Conservation (phyloP, 2,113 vertebrate species). For the Phylloscopus whistleri region DNA sequence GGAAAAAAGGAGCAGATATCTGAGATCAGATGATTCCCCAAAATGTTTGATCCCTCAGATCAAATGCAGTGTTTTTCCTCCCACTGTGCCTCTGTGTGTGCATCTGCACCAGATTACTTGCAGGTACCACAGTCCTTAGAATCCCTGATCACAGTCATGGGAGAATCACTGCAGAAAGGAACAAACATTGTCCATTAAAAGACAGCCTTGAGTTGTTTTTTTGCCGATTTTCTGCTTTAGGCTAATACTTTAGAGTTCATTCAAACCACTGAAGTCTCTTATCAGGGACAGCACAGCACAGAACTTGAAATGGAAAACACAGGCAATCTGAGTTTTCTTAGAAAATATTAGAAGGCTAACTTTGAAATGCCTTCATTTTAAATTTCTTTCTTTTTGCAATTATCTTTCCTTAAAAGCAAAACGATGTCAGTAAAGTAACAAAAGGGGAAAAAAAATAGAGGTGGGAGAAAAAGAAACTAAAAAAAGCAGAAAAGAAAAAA, state of each 20-base stretch:
- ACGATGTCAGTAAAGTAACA: not conserved
- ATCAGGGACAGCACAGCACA: slow-evolving; percentile 47
- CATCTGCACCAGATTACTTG: not conserved
- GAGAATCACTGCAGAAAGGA: slow-evolving; percentile 1
- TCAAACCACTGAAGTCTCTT: slow-evolving; percentile 56
- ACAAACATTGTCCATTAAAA: slow-evolving; percentile 55
- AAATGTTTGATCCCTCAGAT: slow-evolving; percentile 27
- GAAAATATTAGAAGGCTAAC: slow-evolving; percentile 4
- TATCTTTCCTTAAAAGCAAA: not conserved
- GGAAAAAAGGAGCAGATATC: not conserved
- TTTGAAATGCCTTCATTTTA: slow-evolving; percentile 12
- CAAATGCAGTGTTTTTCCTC: not conserved
- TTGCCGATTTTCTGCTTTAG: slow-evolving; percentile 25
- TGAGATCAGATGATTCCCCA: slow-evolving; percentile 12
- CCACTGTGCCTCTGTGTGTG: not conserved
- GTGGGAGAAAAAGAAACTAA: not conserved
- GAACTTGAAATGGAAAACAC: slow-evolving; percentile 18
- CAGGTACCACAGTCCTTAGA: slow-evolving; percentile 10
- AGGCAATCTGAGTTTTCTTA: not conserved
- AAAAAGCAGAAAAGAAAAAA: not conserved
- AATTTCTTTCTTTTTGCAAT: slow-evolving; percentile 6
- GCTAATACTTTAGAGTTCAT: slow-evolving; percentile 44
- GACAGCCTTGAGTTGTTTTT: slow-evolving; percentile 37
- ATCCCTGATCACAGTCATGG: slow-evolving; percentile 48
- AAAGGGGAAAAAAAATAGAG: rapidly evolving